These are phyloP conservation scores for Scomberomorus guttatus DNA, from an alignment of 2,797 vertebrate genomes.

Conservation along the genomic window DNA sequence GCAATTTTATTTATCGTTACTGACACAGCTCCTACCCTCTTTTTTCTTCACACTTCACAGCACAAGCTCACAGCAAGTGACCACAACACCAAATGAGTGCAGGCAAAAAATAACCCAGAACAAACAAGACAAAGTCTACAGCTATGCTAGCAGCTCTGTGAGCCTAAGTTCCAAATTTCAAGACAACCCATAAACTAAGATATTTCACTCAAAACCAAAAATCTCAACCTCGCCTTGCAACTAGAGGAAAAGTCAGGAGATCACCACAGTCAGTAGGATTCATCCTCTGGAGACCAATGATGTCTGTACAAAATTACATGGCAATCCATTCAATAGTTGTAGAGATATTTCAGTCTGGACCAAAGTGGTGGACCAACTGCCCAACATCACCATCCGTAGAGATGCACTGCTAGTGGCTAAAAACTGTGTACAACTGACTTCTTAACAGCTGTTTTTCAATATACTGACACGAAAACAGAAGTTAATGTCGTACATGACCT, in stretches of 20 bases:
- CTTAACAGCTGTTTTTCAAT: no score
- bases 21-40: not conserved
- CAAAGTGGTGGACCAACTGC: no score
- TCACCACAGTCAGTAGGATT: no score
- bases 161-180: no score
- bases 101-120: not conserved
- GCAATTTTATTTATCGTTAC: constrained; percentile 25
- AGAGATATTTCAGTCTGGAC: no score
- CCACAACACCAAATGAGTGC: constrained; percentile 4
- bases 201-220: no score
- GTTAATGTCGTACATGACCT: not conserved
- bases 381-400: no score
- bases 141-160: no score
- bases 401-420: not conserved
- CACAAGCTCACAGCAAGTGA: constrained; percentile 27
- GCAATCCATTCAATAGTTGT: not conserved
- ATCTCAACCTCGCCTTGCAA: no score
- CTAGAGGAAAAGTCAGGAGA: no score
- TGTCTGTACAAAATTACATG: not conserved
- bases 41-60: constrained; percentile 1
- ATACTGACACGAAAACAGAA: not conserved
- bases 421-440: not conserved
- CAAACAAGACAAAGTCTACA: not conserved
- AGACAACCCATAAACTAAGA: no score
- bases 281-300: not conserved